Conservation (phyloP, 2,797 vertebrate species). For the Crenichthys baileyi region DNA sequence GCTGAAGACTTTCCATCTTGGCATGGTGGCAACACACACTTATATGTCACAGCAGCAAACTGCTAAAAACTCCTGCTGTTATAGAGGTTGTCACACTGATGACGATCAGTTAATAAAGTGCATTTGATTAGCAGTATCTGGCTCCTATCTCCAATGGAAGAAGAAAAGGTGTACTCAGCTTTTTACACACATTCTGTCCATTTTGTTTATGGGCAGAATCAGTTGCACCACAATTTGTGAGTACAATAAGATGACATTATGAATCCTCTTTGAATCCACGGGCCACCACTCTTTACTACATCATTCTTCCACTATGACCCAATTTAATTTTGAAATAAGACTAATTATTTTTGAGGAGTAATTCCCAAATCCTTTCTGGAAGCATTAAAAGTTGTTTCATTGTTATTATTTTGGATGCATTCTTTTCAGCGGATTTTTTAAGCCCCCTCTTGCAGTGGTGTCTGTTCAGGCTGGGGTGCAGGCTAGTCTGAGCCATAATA, state of each 20-base stretch:
- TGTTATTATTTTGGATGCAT: background rate
- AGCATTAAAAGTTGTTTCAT: background rate
- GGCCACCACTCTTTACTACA: background rate
- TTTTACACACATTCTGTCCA: no score
- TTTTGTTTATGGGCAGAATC: no score
- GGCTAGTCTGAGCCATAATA: slow-evolving; percentile 46
- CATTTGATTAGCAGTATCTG: background rate
- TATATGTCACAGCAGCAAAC: background rate
- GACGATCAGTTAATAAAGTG: background rate
- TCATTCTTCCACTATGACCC: background rate
- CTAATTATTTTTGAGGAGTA: background rate
- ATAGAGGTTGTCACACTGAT: background rate
- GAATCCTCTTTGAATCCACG: background rate
- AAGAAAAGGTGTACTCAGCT: no score
- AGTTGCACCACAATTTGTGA: no score
- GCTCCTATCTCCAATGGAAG: background rate
- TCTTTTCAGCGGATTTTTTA: slow-evolving; percentile 16
- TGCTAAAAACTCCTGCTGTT: no score
- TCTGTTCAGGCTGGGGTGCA: background rate
- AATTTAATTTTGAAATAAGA: background rate
- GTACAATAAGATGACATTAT: background rate
- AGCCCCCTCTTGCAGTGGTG: slow-evolving; percentile 34
- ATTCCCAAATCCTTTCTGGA: background rate
- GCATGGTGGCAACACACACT: background rate
- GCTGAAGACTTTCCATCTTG: background rate